Evolutionary conservation across 2,113 vertebrate species (phyloP).

Genomic region (Ellobius talpinus): DNA sequence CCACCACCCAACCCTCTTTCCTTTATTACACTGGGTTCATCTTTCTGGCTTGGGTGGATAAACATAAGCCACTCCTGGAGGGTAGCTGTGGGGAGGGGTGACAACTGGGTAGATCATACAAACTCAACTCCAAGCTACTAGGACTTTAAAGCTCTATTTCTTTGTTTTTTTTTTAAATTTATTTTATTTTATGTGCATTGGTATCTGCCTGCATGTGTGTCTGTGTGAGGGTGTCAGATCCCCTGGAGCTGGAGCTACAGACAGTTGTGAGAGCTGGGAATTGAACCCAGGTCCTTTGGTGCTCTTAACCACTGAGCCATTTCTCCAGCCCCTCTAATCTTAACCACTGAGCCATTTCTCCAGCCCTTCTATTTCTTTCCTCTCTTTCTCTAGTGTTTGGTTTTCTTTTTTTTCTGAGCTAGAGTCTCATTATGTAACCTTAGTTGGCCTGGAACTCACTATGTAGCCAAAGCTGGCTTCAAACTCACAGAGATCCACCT

Average conservation of each 20-base stretch:
- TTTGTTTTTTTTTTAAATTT: not conserved
- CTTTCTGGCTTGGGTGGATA: not conserved
- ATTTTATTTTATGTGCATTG: not conserved
- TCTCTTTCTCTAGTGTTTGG: no score
- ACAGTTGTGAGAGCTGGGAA: not conserved
- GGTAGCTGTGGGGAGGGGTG: not conserved
- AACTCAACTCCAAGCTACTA: not conserved
- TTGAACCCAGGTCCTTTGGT: not conserved
- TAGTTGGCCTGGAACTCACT: not conserved
- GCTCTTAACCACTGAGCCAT: no score
- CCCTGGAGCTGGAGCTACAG: no score
- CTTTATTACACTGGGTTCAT: not conserved
- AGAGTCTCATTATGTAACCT: not conserved
- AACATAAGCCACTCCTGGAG: accelerated
- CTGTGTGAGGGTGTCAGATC: not conserved
- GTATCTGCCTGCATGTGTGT: not conserved
- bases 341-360: no score
- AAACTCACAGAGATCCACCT: not conserved
- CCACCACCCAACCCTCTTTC: not conserved
- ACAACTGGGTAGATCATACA: accelerated
- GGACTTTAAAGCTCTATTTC: not conserved
- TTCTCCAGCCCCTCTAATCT: no score
- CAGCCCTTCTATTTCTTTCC: no score
- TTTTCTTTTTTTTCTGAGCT: no score
- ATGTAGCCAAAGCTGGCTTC: not conserved